Conservation (phyloP, 2,797 vertebrate genomes). For the Moxostoma hubbsi region DNA sequence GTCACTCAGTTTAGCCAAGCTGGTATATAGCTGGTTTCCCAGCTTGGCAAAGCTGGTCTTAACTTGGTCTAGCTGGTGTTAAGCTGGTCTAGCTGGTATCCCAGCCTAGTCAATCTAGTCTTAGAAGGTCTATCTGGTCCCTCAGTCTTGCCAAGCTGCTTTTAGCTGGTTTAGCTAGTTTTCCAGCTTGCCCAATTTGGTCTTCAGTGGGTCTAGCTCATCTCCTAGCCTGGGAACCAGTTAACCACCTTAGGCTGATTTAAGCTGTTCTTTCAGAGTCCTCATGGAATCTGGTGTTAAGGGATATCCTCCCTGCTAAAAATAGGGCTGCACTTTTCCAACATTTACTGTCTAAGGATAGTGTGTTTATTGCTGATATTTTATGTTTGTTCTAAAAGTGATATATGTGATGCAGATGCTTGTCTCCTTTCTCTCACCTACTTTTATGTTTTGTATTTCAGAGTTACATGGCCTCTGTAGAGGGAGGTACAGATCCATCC, state of each 20-base stretch:
- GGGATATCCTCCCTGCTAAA: too few relatives aligned
- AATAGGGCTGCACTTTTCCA: background rate
- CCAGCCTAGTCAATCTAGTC: background rate
- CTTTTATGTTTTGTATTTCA: slow-evolving; percentile 63
- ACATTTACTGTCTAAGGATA: background rate
- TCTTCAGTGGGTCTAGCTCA: too few relatives aligned
- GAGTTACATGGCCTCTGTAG: slow-evolving; percentile 88
- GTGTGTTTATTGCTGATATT: background rate
- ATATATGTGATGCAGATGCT: too few relatives aligned
- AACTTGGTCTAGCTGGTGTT: background rate
- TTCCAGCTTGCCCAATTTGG: background rate
- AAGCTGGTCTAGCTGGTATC: background rate
- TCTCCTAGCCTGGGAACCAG: background rate
- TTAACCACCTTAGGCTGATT: too few relatives aligned
- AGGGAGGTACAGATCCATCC: slow-evolving; percentile 86
- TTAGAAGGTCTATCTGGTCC: too few relatives aligned
- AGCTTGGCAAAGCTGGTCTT: background rate
- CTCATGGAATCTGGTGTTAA: too few relatives aligned
- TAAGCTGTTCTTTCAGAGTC: too few relatives aligned
- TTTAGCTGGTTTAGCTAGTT: too few relatives aligned
- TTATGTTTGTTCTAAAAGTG: too few relatives aligned
- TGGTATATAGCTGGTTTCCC: background rate
- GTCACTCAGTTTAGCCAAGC: background rate
- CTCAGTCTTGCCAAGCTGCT: too few relatives aligned
- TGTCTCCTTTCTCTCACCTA: background rate